Evolutionary conservation across 2,888 invertebrate species (phyloP).

Genomic region (Stramonita haemastoma): DNA sequence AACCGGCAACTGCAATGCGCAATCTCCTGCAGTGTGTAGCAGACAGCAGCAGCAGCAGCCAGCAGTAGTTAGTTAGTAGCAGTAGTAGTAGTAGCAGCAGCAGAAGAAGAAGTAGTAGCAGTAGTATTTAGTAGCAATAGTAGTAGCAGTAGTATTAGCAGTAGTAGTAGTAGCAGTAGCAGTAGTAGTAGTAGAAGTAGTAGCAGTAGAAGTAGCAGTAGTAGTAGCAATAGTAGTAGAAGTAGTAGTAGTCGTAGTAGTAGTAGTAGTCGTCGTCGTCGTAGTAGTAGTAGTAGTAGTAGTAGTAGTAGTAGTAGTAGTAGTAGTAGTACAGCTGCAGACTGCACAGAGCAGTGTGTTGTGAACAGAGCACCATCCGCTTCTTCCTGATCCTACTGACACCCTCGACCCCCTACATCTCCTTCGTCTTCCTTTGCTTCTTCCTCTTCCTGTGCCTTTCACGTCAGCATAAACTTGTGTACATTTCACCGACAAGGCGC

Average conservation of each 20-base stretch:
- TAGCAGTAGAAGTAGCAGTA: background rate
- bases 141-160: background rate
- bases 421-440: too few relatives aligned
- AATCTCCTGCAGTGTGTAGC: too few relatives aligned
- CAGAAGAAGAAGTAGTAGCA: background rate
- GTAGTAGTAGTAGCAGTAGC: background rate
- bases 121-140: background rate
- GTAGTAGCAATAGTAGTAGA: background rate
- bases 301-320: background rate
- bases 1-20: too few relatives aligned
- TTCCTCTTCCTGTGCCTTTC: too few relatives aligned
- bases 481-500: too few relatives aligned
- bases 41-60: background rate
- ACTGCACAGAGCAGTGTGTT: background rate
- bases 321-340: slow-evolving; percentile 9
- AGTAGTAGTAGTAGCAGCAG: background rate
- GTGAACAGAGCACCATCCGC: background rate
- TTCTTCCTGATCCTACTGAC: too few relatives aligned
- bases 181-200: background rate
- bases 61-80: background rate
- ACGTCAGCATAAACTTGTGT: too few relatives aligned
- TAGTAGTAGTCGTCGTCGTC: background rate
- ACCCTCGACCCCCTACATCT: too few relatives aligned
- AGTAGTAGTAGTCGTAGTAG: background rate
- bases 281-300: background rate